Evolutionary conservation across 2,888 invertebrate species (phyloP), one percentile per base, ranked within the genome.

Genomic region (Epinotia ramella): DNA sequence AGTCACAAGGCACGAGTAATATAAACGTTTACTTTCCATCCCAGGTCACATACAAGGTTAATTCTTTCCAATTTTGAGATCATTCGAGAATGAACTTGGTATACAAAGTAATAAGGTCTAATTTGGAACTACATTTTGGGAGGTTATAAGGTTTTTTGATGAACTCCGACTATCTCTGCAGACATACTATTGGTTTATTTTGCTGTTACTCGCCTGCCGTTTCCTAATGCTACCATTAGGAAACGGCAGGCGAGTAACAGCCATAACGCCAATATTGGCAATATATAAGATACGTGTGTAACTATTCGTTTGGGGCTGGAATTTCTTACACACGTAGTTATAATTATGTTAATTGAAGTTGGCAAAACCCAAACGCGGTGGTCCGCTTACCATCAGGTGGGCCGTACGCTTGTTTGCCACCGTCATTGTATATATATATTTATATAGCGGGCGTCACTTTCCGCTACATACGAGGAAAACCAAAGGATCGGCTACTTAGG

Each of bases 221-320:
- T 13, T 18, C 49, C 28, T 70, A 60, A 70, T 53, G 28, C 49
- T 49, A 20, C 24, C 24, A 28, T 28, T 28, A 28, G 24, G 3
- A 28, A 28, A 28, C 24, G 3, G 24, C 24, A 28, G 24, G 24
- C 24, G 24, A 0, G 24, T 28, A 28, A 28, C 24, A 13, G 53
- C 13, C 60, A 49, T 49, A 28, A 9, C 7, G 16, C 60, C n/a
- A 53, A 24, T 63, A 63, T 64, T 71, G 71, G 53, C 63, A 33
- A 70, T 70, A 63, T 53, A 44, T 24, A 44, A 18, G 56, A 56
- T 40, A 63, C 71, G 40, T 9, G 9, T 9, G 40, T 3, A 33
- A 33, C 33, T 33, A 33, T 33, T 33, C 7, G 40, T 40, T 40
- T 40, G 40, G 7, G 40, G 40, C 40, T 40, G 40, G 40, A 40